Evolutionary conservation across 2,113 vertebrate species (phyloP).

Genomic region (Eublepharis macularius): DNA sequence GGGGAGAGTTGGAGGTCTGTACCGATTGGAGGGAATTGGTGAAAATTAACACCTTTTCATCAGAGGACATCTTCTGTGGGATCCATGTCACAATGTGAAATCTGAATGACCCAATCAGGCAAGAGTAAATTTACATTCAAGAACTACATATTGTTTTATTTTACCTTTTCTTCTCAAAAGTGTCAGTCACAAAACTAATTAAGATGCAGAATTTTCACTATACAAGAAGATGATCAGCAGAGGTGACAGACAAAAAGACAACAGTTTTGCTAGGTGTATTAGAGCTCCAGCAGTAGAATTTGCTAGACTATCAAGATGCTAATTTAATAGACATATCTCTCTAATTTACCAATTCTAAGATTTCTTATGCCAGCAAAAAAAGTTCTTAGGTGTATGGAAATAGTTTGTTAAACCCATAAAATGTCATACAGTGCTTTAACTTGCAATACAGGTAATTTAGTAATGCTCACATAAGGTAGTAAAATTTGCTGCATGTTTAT

Average conservation of each 20-base stretch:
- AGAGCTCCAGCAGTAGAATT: background rate
- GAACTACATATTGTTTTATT: background rate
- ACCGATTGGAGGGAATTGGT: too few relatives aligned
- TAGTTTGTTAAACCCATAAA: background rate
- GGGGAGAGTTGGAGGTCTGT: too few relatives aligned
- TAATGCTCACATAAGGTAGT: background rate
- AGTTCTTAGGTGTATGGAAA: background rate
- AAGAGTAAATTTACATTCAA: too few relatives aligned
- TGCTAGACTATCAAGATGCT: background rate
- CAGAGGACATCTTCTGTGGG: too few relatives aligned
- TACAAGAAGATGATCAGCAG: background rate
- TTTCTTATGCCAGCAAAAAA: background rate
- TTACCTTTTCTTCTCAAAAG: background rate
- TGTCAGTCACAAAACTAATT: background rate
- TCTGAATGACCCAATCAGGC: too few relatives aligned
- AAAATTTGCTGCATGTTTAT: background rate
- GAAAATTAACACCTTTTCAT: too few relatives aligned
- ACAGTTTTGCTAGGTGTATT: background rate
- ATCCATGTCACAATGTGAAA: too few relatives aligned
- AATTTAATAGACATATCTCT: background rate
- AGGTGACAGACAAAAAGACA: constrained; percentile 17
- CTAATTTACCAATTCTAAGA: background rate
- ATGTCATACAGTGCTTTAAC: background rate
- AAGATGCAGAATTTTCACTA: background rate
- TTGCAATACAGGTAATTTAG: background rate